phyloP scores from a whole-genome alignment of 2,888 invertebrate species.

The Margaritifera margaritifera region DNA sequence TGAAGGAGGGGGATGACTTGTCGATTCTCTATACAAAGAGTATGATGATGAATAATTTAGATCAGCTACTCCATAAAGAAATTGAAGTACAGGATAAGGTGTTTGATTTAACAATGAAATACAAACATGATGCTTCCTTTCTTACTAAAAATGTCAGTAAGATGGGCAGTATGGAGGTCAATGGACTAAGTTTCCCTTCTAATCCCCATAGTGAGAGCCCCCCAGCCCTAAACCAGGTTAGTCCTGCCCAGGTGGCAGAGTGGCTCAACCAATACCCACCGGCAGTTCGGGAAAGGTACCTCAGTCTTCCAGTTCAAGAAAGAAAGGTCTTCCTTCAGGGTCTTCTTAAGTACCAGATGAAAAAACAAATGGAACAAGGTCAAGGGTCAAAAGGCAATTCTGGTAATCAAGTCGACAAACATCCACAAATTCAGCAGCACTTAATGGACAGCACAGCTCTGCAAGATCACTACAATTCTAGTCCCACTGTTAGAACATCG shows the following conservation, averaged over 20 bases:
- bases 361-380: constrained; percentile 10
- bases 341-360: constrained; percentile 12
- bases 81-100: constrained; percentile 69
- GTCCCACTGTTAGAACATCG: too few species aligned
- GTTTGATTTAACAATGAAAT: constrained; percentile 58
- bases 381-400: constrained; percentile 14
- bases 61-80: constrained; percentile 51
- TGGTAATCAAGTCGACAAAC: constrained; percentile 1
- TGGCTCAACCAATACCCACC: constrained; percentile 27
- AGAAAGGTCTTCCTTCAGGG: constrained; percentile 25
- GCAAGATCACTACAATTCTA: too few species aligned
- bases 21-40: constrained; percentile 65
- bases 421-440: background rate
- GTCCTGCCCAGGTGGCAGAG: constrained; percentile 17
- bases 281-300: constrained; percentile 25
- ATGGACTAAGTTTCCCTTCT: constrained; percentile 43
- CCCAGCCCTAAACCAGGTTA: constrained; percentile 9
- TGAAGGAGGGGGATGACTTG: constrained; percentile 73
- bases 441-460: too few species aligned
- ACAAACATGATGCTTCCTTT: constrained; percentile 54
- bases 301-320: constrained; percentile 16
- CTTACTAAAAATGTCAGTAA: constrained; percentile 51
- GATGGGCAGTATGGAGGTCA: constrained; percentile 56
- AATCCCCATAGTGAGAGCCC: background rate
- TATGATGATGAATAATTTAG: constrained; percentile 58